These are phyloP conservation scores for Buphagus erythrorhynchus DNA, from an alignment of 2,797 vertebrate genomes.

Conservation along the genomic window DNA sequence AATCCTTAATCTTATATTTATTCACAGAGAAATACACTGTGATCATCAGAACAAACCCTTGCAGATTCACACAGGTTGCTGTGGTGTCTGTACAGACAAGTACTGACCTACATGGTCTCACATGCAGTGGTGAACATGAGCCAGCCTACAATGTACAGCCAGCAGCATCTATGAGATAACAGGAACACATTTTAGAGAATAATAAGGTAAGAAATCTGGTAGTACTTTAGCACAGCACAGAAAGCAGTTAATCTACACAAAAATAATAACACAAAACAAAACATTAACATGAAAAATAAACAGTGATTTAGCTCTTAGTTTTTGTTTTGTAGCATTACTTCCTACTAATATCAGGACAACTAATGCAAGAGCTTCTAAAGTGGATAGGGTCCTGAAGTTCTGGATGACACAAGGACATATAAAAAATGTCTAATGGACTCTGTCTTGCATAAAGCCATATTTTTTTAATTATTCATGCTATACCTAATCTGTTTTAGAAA, in stretches of 20 bases:
- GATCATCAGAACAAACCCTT: not conserved
- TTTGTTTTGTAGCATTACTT: not conserved
- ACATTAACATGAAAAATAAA: not conserved
- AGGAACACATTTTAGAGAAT: not conserved
- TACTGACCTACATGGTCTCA: not conserved
- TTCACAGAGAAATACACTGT: not conserved
- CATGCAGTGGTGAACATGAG: accelerated
- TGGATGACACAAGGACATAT: not conserved
- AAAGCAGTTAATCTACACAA: not conserved
- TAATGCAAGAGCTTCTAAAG: not conserved
- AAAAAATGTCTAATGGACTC: not conserved
- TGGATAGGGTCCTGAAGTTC: not conserved
- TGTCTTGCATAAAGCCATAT: not conserved
- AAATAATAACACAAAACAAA: not conserved
- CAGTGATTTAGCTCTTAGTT: not conserved
- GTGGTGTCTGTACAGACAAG: not conserved
- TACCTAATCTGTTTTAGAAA: not conserved
- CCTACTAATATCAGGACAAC: not conserved
- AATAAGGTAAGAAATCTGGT: not conserved
- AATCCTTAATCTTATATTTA: not conserved
- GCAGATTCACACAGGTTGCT: not conserved
- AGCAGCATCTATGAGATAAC: not conserved
- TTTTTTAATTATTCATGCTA: not conserved
- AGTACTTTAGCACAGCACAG: not conserved
- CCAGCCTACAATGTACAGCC: accelerated